phyloP scores from a whole-genome alignment of 1,140 invertebrate genomes.

The Formica exsecta region DNA sequence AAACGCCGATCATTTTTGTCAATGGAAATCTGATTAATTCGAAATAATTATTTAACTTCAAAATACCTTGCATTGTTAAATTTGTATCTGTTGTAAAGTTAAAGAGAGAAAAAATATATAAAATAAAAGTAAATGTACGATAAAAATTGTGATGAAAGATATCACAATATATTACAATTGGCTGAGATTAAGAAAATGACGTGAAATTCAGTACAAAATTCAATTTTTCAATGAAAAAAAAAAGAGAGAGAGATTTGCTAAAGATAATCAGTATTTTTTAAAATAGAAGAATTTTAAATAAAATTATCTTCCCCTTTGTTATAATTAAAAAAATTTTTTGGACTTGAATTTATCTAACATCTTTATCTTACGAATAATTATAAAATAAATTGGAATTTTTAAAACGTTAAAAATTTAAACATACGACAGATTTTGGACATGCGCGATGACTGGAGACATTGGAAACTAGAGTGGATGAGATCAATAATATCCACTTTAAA shows the following conservation, averaged over 20 bases:
- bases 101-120: not conserved
- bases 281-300: not conserved
- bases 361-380: not conserved
- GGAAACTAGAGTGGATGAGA: not conserved
- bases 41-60: slow-evolving; percentile 11
- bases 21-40: not conserved
- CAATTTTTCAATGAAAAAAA: not conserved
- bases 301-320: not conserved
- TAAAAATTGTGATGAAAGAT: not conserved
- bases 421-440: not conserved
- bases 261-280: slow-evolving; percentile 10
- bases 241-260: not conserved
- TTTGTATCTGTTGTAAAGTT: slow-evolving; percentile 5
- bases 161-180: not conserved
- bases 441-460: not conserved
- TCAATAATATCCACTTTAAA: slow-evolving; percentile 36
- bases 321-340: not conserved
- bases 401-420: not conserved
- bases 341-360: not conserved
- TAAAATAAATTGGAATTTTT: not conserved
- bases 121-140: slow-evolving; percentile 11
- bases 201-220: slow-evolving; percentile 14
- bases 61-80: not conserved
- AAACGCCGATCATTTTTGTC: not conserved
- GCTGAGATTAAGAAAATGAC: slow-evolving; percentile 14